Base-by-base conservation (phyloP, 2,113 vertebrate species). In the Hylia prasina region DNA sequence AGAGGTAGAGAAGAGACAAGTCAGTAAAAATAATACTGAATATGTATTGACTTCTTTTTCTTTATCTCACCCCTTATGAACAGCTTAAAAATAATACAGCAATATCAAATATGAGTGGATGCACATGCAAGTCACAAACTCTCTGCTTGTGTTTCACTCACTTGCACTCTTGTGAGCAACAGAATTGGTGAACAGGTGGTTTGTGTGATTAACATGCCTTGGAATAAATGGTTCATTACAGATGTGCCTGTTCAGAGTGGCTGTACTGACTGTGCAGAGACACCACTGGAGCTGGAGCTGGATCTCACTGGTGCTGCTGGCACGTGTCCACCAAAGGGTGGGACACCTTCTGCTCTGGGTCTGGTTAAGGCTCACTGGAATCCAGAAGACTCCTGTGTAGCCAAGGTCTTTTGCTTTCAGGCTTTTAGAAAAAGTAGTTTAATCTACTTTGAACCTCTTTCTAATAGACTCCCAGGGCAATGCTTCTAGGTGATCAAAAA, bases 21-120 rank as follows among this genome's bases (percentile, higher is more conserved):
- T 97, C 86, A 97, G 91, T 65, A 88, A 53, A 93, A 80, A 80
- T 40, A 79, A 69, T 27, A 45, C 30, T 58, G 44, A 24, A 30
- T 17, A 15, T 39, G 14, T 20, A 28, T 50, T 51, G 28, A 71
- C 28, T 77, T 82, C 3, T 45, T 65, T 72, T 58, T 72, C 33
- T 72, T 90, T 61, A 57, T 69, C 78, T 89, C 35, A 70, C 24
- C n/a, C n/a, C 13, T 83, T 51, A 61, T 3, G 6, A 93, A 51
- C 8, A 79, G 40, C 44, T 91, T 78, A 51, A 61, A 89, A 94
- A 63, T 42, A 64, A 48, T 15, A 23, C 23, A 92, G 45, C 68
- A 31, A 5, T 45, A 13, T 65, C 53, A 89, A 57, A 45, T 17
- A 17, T 18, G 25, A 28, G 20, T 44, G 61, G 47, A 22, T 39